Evolutionary conservation across 2,113 vertebrate species (phyloP), one percentile per base, ranked within the genome.

Genomic region (Erinaceus europaeus): DNA sequence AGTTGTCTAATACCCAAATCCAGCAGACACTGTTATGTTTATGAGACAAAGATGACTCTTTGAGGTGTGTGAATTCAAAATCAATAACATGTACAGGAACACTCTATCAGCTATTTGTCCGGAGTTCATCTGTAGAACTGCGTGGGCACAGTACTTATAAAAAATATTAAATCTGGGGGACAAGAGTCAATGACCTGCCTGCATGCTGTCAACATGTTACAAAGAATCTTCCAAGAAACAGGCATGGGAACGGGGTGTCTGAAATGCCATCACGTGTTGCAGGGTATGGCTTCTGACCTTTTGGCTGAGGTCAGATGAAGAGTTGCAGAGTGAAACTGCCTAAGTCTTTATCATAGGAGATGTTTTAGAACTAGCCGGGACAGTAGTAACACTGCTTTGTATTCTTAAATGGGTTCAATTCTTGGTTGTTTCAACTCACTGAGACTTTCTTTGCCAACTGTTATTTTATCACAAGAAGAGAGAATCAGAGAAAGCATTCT

Each of bases 381-480:
- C 40, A 76, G 7, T 8, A n/a, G n/a, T n/a, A n/a, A n/a, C 40
- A 62, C n/a, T 48, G 4, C 81, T 79, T 9, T n/a, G 25, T 44
- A 59, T 88, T 57, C 84, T 64, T 59, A 87, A 75, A 44, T 27
- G 59, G 76, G 59, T 52, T 76, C 17, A 34, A 44, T 14, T 84
- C 52, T 62, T 74, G 27, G 11, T 76, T 94, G 84, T 52, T 69
- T 50, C 40, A 67, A 84, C 69, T 57, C 27, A 52, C 40, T 69
- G 20, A 25, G 64, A 74, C 20, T 38, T 61, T 38, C 34, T 75
- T 20, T 86, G 81, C 84, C 77, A 74, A 61, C 69, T 78, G 50
- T 50, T 72, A 61, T 86, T 89, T 81, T 55, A 46, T 57, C 44
- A 80, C 46, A 72, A 82, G 84, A 68, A 64, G n/a, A 9, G 68